phyloP scores from a whole-genome alignment of 2,113 vertebrate genomes.

The Ardeotis arabs region DNA sequence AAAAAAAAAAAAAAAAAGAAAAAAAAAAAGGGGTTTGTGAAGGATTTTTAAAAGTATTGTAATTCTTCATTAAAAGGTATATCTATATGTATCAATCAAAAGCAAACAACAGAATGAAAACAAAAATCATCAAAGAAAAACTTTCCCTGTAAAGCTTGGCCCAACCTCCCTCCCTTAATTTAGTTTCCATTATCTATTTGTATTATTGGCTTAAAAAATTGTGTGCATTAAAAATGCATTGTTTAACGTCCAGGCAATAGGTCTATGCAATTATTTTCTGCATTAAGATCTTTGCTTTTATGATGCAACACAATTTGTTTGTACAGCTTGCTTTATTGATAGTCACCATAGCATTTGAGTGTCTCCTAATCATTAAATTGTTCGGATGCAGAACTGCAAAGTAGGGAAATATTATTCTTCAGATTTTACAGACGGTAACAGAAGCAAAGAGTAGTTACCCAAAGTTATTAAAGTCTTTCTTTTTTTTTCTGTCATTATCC shows the following conservation, averaged over 20 bases:
- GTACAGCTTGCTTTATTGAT: background rate
- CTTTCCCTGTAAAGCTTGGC: background rate
- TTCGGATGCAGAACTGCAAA: background rate
- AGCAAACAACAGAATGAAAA: background rate
- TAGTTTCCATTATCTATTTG: background rate
- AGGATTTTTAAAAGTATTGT: background rate
- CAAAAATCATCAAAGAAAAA: background rate
- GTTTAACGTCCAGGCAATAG: background rate
- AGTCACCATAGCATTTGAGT: background rate
- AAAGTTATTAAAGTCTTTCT: background rate
- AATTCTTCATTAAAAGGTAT: background rate
- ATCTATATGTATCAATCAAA: background rate
- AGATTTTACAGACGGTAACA: background rate
- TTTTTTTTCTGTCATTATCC: background rate
- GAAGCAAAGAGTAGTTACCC: background rate
- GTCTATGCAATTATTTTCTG: background rate
- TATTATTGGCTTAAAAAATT: background rate
- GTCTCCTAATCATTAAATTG: background rate
- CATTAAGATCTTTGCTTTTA: background rate
- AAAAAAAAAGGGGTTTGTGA: background rate
- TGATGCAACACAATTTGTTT: background rate
- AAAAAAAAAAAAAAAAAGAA: background rate
- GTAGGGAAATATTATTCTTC: background rate
- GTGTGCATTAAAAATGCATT: background rate
- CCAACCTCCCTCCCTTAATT: background rate